These are phyloP conservation scores for Chaetogeoica ovagalla DNA, from an alignment of 2,888 invertebrate genomes.

Conservation along the genomic window DNA sequence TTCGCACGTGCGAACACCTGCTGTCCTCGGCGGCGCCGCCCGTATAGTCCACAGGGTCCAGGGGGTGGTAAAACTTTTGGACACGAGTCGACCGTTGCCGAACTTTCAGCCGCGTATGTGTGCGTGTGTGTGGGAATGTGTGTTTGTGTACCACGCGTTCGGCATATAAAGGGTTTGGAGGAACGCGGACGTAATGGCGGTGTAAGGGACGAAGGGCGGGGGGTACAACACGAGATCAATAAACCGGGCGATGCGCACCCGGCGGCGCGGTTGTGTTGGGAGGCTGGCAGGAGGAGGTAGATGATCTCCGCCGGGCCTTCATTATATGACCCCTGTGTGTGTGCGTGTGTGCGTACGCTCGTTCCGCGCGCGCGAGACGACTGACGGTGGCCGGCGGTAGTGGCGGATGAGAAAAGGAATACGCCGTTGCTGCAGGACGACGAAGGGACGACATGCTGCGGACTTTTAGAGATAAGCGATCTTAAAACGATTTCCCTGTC, in stretches of 20 bases:
- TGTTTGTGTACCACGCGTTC: slow-evolving; percentile 1
- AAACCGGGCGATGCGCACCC: slow-evolving; percentile 52
- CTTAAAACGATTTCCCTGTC: background rate
- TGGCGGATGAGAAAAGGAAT: no score
- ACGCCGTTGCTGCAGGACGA: no score
- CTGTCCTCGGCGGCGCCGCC: slow-evolving; percentile 6
- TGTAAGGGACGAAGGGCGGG: background rate
- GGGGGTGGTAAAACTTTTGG: slow-evolving; percentile 32
- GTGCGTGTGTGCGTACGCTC: background rate
- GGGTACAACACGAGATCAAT: slow-evolving; percentile 49
- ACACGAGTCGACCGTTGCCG: slow-evolving; percentile 42
- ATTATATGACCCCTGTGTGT: slow-evolving; percentile 47
- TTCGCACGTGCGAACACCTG: slow-evolving; percentile 47
- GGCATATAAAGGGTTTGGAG: background rate
- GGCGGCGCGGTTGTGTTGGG: background rate
- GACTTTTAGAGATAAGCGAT: background rate
- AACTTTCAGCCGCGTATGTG: slow-evolving; percentile 24
- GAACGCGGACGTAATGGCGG: background rate
- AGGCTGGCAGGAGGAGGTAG: background rate
- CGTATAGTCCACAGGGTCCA: background rate
- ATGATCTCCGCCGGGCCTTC: slow-evolving; percentile 51
- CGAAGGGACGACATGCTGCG: background rate
- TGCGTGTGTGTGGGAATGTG: background rate
- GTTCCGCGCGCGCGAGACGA: background rate
- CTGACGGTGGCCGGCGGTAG: background rate